A percentile compares a stretch with the other conserved stretches of the same genome.
Evolutionary conservation across 2,113 vertebrate genomes (phyloP).

Genomic region (Nesogale talazaci): DNA sequence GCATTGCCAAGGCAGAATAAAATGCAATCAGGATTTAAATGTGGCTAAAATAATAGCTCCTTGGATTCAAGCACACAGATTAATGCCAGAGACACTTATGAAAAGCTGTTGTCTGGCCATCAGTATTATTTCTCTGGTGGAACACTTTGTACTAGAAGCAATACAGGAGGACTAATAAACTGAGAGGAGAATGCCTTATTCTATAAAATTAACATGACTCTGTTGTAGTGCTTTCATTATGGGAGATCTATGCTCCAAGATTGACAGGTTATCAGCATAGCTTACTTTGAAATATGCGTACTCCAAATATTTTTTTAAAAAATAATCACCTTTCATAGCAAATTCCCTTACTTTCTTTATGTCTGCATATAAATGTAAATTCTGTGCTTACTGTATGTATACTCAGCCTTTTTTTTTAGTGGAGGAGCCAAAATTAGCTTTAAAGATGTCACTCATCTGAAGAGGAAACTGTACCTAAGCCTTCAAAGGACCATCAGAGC

Average conservation of each 20-base stretch:
- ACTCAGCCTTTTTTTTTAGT: constrained; percentile 48
- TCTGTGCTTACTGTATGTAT: constrained; percentile 57
- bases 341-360: constrained; percentile 50
- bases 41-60: constrained; percentile 75
- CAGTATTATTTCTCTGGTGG: constrained; percentile 66
- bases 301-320: constrained; percentile 66
- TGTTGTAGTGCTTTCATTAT: constrained; percentile 28
- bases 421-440: constrained; percentile 55
- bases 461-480: constrained; percentile 56
- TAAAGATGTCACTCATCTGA: constrained; percentile 51
- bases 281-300: constrained; percentile 60
- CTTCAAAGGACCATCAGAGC: constrained; percentile 25
- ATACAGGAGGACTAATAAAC: constrained; percentile 58
- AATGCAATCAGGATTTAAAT: constrained; percentile 79
- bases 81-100: constrained; percentile 72
- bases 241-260: constrained; percentile 16
- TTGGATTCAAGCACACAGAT: constrained; percentile 62
- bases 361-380: constrained; percentile 59
- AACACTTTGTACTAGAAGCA: constrained; percentile 58
- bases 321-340: constrained; percentile 56
- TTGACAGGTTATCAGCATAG: constrained; percentile 63
- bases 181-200: constrained; percentile 45
- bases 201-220: constrained; percentile 50
- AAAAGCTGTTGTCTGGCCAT: constrained; percentile 65
- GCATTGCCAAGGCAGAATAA: constrained; percentile 72